Conservation (phyloP, 2,797 vertebrate species). For the Chaunax sp. region DNA sequence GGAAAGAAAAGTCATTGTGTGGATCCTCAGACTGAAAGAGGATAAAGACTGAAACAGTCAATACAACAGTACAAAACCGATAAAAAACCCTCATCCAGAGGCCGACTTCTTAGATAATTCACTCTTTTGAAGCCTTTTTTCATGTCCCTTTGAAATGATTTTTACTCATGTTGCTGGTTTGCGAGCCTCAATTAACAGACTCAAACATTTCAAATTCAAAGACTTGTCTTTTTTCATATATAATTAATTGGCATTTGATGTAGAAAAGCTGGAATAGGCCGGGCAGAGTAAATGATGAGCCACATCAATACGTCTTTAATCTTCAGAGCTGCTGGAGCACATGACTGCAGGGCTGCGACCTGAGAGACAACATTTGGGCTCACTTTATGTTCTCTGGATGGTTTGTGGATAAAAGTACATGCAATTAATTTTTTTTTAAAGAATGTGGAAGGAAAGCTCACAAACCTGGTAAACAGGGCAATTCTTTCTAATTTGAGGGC, state of each 20-base stretch:
- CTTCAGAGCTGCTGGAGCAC: not conserved
- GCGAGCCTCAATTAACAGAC: constrained; percentile 16
- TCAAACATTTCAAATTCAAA: constrained; percentile 4
- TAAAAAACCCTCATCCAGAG: not conserved
- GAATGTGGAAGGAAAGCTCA: too few species aligned
- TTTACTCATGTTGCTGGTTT: constrained; percentile 15
- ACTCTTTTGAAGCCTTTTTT: constrained; percentile 21
- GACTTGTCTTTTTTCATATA: not conserved
- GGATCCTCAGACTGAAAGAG: not conserved
- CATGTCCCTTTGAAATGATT: constrained; percentile 29
- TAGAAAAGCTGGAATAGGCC: not conserved
- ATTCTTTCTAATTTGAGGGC: too few species aligned
- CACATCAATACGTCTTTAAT: not conserved
- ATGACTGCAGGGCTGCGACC: not conserved
- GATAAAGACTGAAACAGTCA: constrained; percentile 12
- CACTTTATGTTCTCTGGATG: not conserved
- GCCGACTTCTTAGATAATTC: constrained; percentile 19
- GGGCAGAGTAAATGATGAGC: not conserved
- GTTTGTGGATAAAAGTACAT: not conserved
- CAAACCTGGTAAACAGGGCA: too few species aligned
- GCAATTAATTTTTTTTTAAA: too few species aligned
- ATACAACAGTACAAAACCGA: not conserved
- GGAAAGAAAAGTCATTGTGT: not conserved
- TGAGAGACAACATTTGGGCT: not conserved
- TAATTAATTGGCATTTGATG: not conserved